A percentile compares a stretch with the other conserved stretches of the same genome.
Conservation (phyloP, 2,888 invertebrate species). For the Leucophenga montana region DNA sequence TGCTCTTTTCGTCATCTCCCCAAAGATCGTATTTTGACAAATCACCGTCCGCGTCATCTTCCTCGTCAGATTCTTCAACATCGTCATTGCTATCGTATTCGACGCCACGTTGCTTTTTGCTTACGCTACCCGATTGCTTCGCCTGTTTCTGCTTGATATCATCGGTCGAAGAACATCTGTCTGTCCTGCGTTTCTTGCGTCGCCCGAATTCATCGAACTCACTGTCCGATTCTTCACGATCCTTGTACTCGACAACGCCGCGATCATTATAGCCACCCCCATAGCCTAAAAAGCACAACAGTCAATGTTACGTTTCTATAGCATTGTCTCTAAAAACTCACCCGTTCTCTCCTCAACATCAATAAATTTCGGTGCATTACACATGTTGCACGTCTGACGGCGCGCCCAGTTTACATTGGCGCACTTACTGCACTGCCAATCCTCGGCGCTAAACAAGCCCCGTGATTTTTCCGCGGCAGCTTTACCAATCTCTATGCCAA, state of each 20-base stretch:
- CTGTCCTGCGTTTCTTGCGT: constrained; percentile 75
- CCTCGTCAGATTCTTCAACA: constrained; percentile 73
- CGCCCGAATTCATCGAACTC: constrained; percentile 96
- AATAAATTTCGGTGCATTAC: constrained; percentile 97
- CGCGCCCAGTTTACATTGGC: constrained; percentile 98
- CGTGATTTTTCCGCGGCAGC: constrained; percentile 98
- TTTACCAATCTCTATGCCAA: constrained; percentile 97
- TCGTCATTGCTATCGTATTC: constrained; percentile 64
- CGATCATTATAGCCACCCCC: constrained; percentile 96
- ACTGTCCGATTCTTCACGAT: constrained; percentile 90
- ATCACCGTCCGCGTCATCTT: constrained; percentile 80
- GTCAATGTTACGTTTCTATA: neutral
- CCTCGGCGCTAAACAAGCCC: constrained; percentile 89
- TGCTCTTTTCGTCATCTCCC: constrained; percentile 76
- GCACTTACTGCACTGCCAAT: constrained; percentile 99
- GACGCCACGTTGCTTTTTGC: neutral
- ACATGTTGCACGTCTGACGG: constrained; percentile 96
- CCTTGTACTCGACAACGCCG: constrained; percentile 95
- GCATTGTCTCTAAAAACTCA: constrained; percentile 52
- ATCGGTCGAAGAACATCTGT: constrained; percentile 42
- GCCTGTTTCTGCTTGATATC: constrained; percentile 69
- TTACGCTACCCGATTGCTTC: constrained; percentile 34
- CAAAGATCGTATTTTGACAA: constrained; percentile 86
- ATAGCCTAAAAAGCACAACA: constrained; percentile 75
- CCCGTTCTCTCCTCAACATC: constrained; percentile 88